A percentile compares a stretch with the other conserved stretches of the same genome.
Evolutionary conservation across 2,797 vertebrate genomes (phyloP).

Genomic region (Gallinago nigripennis): DNA sequence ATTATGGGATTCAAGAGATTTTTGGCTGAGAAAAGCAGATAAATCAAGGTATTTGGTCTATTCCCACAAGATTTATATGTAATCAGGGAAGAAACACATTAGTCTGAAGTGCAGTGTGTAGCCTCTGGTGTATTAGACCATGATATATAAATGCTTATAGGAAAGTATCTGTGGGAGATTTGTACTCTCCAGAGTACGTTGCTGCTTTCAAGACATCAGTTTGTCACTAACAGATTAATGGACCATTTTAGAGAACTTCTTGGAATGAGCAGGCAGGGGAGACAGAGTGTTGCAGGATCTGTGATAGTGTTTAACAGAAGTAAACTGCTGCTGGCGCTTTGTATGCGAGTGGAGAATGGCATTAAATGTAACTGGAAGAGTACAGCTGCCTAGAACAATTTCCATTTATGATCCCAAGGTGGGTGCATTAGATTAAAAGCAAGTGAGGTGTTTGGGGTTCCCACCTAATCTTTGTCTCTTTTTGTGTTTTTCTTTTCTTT

Average conservation of each 20-base stretch:
- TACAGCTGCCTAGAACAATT: neutral
- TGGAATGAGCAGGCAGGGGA: neutral
- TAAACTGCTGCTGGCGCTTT: neutral
- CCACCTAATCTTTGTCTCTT: neutral
- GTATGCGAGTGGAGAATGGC: neutral
- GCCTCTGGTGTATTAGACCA: neutral
- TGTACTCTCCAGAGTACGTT: neutral
- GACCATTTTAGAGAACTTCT: constrained; percentile 8
- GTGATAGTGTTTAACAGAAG: constrained; percentile 4
- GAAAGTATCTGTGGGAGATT: neutral
- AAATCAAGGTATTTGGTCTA: neutral
- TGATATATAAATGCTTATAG: neutral
- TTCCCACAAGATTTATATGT: neutral
- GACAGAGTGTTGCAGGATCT: neutral
- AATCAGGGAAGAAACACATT: neutral
- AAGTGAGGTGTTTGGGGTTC: neutral
- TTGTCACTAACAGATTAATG: constrained; percentile 50
- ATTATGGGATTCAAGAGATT: neutral
- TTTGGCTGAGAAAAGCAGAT: neutral
- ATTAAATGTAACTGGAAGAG: neutral
- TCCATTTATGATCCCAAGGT: neutral
- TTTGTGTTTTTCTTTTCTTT: neutral
- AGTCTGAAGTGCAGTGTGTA: neutral
- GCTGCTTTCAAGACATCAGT: constrained; percentile 16
- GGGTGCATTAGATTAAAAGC: neutral